Evolutionary conservation across 2,113 vertebrate genomes (phyloP).

Genomic region (Cromileptes altivelis): DNA sequence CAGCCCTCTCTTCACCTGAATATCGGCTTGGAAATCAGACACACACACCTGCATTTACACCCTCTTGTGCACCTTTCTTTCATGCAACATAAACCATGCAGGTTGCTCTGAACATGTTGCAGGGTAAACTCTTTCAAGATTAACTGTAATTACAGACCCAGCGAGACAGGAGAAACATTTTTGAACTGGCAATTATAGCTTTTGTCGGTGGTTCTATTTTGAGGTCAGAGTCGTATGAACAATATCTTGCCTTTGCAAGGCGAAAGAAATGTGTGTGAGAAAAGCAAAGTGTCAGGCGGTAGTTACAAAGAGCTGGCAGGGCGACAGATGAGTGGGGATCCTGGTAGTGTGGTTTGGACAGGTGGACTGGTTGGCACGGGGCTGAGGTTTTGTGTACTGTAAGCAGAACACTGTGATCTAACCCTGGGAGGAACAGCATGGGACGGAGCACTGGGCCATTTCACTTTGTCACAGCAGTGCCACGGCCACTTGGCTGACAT

Average conservation of each 20-base stretch:
- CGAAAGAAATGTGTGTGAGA: slow-evolving; percentile 14
- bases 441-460: slow-evolving; percentile 45
- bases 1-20: slow-evolving; percentile 39
- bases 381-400: slow-evolving; percentile 58
- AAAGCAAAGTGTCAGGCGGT: slow-evolving; percentile 13
- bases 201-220: slow-evolving; percentile 68
- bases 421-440: slow-evolving; percentile 37
- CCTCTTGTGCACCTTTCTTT: slow-evolving; percentile 30
- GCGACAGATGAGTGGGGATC: slow-evolving; percentile 44
- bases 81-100: slow-evolving; percentile 48
- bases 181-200: slow-evolving; percentile 66
- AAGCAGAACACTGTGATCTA: slow-evolving; percentile 62
- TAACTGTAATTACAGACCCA: slow-evolving; percentile 68
- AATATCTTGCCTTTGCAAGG: slow-evolving; percentile 35
- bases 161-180: slow-evolving; percentile 54
- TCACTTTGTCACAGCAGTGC: slow-evolving; percentile 56
- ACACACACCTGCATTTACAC: slow-evolving; percentile 60
- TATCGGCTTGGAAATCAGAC: slow-evolving; percentile 30
- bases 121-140: slow-evolving; percentile 64
- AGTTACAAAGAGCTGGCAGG: slow-evolving; percentile 36
- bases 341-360: slow-evolving; percentile 68
- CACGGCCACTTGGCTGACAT: slow-evolving; percentile 71
- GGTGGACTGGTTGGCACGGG: slow-evolving; percentile 68
- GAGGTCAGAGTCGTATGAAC: slow-evolving; percentile 43
- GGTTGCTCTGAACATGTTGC: slow-evolving; percentile 54